Conservation (phyloP, 2,797 vertebrate genomes). For the Pseudochirops cupreus region DNA sequence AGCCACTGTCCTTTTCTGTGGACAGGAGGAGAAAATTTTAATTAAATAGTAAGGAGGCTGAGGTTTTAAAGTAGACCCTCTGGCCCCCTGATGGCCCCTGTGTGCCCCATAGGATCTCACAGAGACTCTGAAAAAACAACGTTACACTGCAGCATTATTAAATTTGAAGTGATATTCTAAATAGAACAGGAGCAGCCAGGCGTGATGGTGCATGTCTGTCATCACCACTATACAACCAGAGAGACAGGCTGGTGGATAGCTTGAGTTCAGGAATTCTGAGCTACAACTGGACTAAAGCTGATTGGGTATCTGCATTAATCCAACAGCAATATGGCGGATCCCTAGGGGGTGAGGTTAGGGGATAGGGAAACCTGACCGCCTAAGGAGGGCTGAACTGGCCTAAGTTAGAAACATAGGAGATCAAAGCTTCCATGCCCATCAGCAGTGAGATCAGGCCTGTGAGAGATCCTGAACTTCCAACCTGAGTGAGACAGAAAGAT, state of each 20-base stretch:
- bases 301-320: not conserved
- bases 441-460: not conserved
- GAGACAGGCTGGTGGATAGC: not conserved
- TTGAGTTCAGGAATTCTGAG: not conserved
- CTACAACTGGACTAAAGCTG: not conserved
- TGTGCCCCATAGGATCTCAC: not conserved
- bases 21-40: not conserved
- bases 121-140: not conserved
- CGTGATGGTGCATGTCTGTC: not conserved
- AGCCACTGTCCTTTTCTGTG: not conserved
- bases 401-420: not conserved
- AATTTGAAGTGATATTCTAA: not conserved
- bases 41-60: not conserved
- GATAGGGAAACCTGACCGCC: not conserved
- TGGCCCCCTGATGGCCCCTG: not conserved
- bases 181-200: not conserved
- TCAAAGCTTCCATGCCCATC: not conserved
- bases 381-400: not conserved
- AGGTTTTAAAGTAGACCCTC: not conserved
- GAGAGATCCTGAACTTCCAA: not conserved
- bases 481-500: not conserved
- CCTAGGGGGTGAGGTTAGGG: not conserved
- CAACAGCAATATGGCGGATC: not conserved
- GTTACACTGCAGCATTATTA: not conserved
- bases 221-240: not conserved